Evolutionary conservation across 2,113 vertebrate species (phyloP), one percentile per base, ranked within the genome.

Genomic region (Solea senegalensis): DNA sequence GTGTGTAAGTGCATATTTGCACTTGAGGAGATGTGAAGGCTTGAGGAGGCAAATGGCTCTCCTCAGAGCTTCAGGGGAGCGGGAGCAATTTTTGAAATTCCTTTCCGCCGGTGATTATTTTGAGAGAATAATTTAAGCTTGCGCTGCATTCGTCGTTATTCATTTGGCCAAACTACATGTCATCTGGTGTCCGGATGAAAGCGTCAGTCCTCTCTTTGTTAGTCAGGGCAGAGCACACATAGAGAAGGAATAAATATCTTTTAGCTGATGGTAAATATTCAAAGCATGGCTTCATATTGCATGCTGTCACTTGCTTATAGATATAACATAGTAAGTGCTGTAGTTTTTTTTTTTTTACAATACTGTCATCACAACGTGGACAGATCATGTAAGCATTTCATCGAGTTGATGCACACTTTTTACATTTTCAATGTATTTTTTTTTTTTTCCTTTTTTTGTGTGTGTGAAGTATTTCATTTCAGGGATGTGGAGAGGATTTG

Each of bases 281-380:
- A 78, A 72, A 81, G 80, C 69, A 49, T 72, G 75, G 73, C 80
- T 65, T 72, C 49, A 39, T 51, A 68, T 63, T 70, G 78, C 82
- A 82, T 77, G 83, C 84, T 68, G 28, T 63, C 27, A 55, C 21
- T 66, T 71, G 39, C 52, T 63, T 66, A 62, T 40, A 34, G 72
- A 84, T 67, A 78, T 44, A 58, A 78, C 73, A 69, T 80, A 55
- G 61, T 59, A 61, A 86, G 76, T 80, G 84, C 73, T 62, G 64
- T 53, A 21, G 21, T 61, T 61, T 46, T 40, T 59, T 48, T 60
- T 50, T 27, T 13, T 65, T 66, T 53, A 67, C 81, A 64, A 78
- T 62, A 71, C 62, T 43, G 59, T 74, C 44, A 82, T 74, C 57
- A 61, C 49, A 80, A 64, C 50, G 39, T 49, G 57, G 69, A 76